Percentiles rank a stretch among this genome's conserved stretches.
Evolutionary conservation across 2,888 invertebrate species (phyloP).

Genomic region (Trachelus tabidus): DNA sequence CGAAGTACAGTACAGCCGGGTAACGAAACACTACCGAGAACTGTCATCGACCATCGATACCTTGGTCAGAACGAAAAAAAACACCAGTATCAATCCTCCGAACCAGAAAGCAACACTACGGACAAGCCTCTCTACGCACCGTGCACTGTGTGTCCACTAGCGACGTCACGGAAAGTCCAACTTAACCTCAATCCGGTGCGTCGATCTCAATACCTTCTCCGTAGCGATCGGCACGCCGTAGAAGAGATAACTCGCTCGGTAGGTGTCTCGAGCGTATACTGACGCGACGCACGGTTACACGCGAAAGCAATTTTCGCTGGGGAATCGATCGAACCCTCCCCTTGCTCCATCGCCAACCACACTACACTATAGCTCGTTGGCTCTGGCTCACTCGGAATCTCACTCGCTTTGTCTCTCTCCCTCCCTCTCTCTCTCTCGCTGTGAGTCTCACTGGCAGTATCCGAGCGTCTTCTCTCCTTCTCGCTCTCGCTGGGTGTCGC

Average conservation of each 20-base stretch:
- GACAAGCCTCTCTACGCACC: neutral
- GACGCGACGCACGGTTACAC: neutral
- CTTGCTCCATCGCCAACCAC: neutral
- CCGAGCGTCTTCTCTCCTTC: neutral
- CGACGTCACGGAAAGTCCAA: constrained; percentile 34
- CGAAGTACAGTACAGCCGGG: neutral
- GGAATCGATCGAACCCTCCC: constrained; percentile 25
- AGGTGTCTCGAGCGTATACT: neutral
- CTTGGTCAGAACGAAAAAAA: neutral
- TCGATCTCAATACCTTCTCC: neutral
- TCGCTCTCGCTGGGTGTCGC: neutral
- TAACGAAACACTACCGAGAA: neutral
- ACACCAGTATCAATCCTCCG: neutral
- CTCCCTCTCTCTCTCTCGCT: too few species aligned
- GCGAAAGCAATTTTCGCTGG: constrained; percentile 27
- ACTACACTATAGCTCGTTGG: neutral
- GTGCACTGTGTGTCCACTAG: neutral
- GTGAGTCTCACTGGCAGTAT: neutral
- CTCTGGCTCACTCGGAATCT: neutral
- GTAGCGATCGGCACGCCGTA: neutral
- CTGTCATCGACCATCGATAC: neutral
- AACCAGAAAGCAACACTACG: neutral
- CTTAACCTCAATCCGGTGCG: constrained; percentile 27
- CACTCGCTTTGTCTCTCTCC: neutral
- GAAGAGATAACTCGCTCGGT: neutral